Conservation (phyloP, 2,797 vertebrate genomes). For the Lemur catta region DNA sequence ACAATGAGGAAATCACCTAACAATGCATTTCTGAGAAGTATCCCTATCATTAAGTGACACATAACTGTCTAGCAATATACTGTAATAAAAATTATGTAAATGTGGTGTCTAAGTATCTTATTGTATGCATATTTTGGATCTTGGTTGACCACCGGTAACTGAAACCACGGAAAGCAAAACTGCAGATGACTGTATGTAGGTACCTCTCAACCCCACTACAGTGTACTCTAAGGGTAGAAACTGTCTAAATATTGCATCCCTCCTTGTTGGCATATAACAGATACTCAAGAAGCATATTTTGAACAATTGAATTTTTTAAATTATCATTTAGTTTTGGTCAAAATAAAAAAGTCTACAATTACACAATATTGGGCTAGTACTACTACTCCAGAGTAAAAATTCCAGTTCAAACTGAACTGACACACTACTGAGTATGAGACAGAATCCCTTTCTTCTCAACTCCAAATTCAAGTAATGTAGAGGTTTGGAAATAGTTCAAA, state of each 20-base stretch:
- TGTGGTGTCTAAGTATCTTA: background rate
- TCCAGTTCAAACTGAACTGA: conserved; percentile 5
- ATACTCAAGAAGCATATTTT: conserved; percentile 6
- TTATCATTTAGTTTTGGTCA: conserved; percentile 3
- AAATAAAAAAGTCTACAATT: conserved; percentile 24
- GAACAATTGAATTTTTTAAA: background rate
- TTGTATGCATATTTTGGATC: no score
- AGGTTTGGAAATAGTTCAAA: conserved; percentile 36
- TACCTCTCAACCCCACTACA: background rate
- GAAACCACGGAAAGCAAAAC: background rate
- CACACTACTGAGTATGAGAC: background rate
- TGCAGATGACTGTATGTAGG: background rate
- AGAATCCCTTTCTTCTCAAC: conserved; percentile 21
- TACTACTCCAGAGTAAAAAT: conserved; percentile 38
- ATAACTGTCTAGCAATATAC: background rate
- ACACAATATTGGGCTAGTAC: conserved; percentile 20
- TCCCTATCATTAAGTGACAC: background rate
- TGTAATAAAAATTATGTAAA: background rate
- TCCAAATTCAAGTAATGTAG: conserved; percentile 32
- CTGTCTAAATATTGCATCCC: background rate
- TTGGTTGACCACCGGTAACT: background rate
- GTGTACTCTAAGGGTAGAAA: background rate
- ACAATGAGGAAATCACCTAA: background rate
- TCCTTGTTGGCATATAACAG: background rate
- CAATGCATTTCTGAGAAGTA: background rate